These are phyloP conservation scores for Tribolium freemani DNA, from an alignment of 2,888 invertebrate species.

Conservation along the genomic window DNA sequence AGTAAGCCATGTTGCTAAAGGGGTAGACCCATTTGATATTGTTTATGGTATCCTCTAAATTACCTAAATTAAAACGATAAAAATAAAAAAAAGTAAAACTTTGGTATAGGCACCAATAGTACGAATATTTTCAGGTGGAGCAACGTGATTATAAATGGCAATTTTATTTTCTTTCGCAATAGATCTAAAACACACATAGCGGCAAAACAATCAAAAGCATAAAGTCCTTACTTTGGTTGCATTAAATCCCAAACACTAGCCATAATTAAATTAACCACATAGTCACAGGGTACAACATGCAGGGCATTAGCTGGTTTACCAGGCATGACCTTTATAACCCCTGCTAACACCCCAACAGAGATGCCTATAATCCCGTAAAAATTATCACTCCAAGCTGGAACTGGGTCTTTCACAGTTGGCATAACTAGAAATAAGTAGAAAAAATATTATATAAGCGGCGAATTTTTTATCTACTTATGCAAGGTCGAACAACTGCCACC, in stretches of 20 bases:
- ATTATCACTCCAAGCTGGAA: conserved; percentile 72
- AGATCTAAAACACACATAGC: not conserved
- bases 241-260: not conserved
- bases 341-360: conserved; percentile 49
- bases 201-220: not conserved
- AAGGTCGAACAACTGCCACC: conserved; percentile 78
- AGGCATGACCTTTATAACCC: conserved; percentile 19
- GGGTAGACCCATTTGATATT: not conserved
- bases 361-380: conserved; percentile 51
- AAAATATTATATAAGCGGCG: not conserved
- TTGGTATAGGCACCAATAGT: not conserved
- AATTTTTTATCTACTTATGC: conserved; percentile 70
- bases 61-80: not conserved
- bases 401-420: conserved; percentile 53
- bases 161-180: not conserved
- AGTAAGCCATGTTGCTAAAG: not conserved
- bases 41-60: not conserved
- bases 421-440: conserved; percentile 50
- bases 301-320: not conserved
- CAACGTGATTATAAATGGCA: not conserved
- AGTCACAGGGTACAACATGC: not conserved
- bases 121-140: not conserved
- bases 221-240: not conserved
- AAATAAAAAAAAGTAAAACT: not conserved
- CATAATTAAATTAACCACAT: not conserved